Percentiles rank a stretch among this genome's conserved stretches.
phyloP scores from a whole-genome alignment of 2,888 invertebrate species.

The Rugalucina vietnamica region DNA sequence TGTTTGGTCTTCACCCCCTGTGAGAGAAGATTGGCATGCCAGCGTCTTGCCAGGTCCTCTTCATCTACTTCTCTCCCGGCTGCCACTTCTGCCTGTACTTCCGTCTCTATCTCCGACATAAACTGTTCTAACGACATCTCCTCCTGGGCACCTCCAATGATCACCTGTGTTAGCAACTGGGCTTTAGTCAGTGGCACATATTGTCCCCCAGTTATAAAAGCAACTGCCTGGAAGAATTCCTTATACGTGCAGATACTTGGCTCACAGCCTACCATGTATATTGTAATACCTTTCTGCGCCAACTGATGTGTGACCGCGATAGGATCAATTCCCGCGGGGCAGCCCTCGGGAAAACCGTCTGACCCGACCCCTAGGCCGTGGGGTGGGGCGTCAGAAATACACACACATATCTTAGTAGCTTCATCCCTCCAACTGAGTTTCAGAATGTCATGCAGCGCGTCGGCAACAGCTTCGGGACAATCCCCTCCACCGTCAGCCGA shows the following conservation, averaged over 20 bases:
- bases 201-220: conserved; percentile 80
- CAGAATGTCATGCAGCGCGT: conserved; percentile 77
- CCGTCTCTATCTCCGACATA: conserved; percentile 75
- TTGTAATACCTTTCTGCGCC: conserved; percentile 77
- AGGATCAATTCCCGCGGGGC: conserved; percentile 79
- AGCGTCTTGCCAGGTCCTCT: conserved; percentile 54
- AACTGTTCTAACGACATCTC: conserved; percentile 79
- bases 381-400: conserved; percentile 80
- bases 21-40: conserved; percentile 54
- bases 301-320: conserved; percentile 71
- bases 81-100: conserved; percentile 68
- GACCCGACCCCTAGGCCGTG: conserved; percentile 72
- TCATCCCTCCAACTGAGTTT: conserved; percentile 78
- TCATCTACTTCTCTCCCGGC: conserved; percentile 67
- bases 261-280: conserved; percentile 80
- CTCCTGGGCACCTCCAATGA: conserved; percentile 80
- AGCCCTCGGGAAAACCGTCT: conserved; percentile 78
- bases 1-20: conserved; percentile 64
- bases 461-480: conserved; percentile 79
- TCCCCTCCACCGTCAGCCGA: conserved; percentile 79
- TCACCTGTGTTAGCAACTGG: conserved; percentile 73
- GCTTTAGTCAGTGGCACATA: conserved; percentile 79
- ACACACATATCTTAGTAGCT: conserved; percentile 79
- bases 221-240: conserved; percentile 79
- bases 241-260: conserved; percentile 74